Base-by-base conservation (phyloP, 2,113 vertebrate species). In the Petrocephalus microphthalmus region DNA sequence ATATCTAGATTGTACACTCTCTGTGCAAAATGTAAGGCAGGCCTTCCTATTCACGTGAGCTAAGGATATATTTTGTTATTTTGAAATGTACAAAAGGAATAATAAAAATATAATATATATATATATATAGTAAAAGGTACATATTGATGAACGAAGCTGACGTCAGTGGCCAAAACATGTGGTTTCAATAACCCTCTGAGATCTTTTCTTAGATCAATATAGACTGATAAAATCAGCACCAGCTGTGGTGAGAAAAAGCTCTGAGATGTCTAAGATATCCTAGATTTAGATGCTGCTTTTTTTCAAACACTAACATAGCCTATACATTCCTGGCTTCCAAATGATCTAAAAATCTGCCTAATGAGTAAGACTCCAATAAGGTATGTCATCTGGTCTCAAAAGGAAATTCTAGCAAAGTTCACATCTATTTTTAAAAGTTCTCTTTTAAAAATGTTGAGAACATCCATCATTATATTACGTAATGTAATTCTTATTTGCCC, bases 351-450 rank as follows among this genome's bases (percentile, higher is more conserved):
- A 87, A 33, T 54, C 84, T 53, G 2, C 74, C 64, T 22, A 74
- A 87, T 13, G 22, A 57, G 29, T 54, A 29, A 57, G 20, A 20
- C 84, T 85, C 53, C 51, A 54, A 3, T 49, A 54, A 85, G 84
- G 84, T 49, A 49, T 29, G 37, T 45, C 42, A 54, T 86, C 85
- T 57, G 29, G 5, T 86, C 56, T 64, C 33, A 64, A 60, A 86
- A 60, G 1, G 33, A 86, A 60, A 60, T 86, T 47, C 53, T 64
- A 33, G 20, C 7, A 86, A 86, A 64, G 29, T 64, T 86, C 85
- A 86, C 37, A 86, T 49, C 56, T 64, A 64, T 86, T 86, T 60
- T 83, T 51, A 84, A 54, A 81, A 85, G 84, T 33, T 83, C 81
- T 83, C 52, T 20, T 85, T 85, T 85, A 17, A 85, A 85, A 60